Evolutionary conservation across 2,797 vertebrate species (phyloP), one percentile per base, ranked within the genome.

Genomic region (Sardinella longiceps): DNA sequence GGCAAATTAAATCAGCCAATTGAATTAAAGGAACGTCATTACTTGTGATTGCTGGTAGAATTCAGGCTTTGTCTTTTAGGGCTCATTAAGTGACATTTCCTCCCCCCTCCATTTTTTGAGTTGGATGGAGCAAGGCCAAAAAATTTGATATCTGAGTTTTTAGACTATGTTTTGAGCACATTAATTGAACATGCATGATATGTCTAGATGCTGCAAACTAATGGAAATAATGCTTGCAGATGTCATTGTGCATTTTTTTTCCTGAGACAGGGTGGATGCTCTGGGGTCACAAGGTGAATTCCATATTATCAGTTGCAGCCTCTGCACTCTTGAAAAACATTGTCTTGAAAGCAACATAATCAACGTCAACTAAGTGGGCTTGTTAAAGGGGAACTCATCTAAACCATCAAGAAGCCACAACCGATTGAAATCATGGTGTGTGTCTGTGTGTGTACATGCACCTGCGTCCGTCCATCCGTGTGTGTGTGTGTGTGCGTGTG

Each of bases 1-100:
- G 88, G 87, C 85, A 92, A 93, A 94, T 94, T 83, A 66, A 94
- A 94, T 94, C 88, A 93, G 66, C 86, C 84, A 92, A 94, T 92
- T 90, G 1, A 89, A 91, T 94, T 94, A 93, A 83, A 86, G 83
- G 86, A 90, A 88, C 88, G 82, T 91, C 88, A 92, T 92, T 93
- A 89, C 87, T 90, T 91, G 90, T 88, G 91, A 90, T 88, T 60
- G 82, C 53, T 86, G 43, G 85, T 85, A 91, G 86, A 93, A 91
- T 88, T 89, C 88, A 90, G 83, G 84, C 88, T 89, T 91, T 92
- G 93, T 94, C 89, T 91, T 56, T 90, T 51, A 58, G 86, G 84
- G 86, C 80, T 89, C 80, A 89, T 90, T 88, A 88, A 89, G 83
- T 87, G 87, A 88, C 85, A 89, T 92, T 88, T 86, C 84, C 87